These are phyloP conservation scores for Mus pahari DNA, from an alignment of 2,113 vertebrate genomes.

Conservation along the genomic window DNA sequence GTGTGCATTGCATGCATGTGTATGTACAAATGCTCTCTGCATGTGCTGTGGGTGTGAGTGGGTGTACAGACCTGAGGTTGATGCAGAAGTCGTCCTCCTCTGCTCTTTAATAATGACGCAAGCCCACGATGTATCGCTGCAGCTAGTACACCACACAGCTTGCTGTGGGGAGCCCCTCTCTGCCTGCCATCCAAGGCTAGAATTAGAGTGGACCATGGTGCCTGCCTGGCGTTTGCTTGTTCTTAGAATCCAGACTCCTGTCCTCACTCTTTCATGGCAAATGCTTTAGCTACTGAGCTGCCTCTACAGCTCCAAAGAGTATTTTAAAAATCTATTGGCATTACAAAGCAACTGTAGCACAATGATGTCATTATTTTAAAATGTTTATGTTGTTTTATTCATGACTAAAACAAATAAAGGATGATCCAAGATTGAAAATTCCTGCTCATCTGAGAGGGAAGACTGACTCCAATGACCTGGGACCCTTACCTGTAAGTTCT, in stretches of 20 bases:
- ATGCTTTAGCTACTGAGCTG: background rate
- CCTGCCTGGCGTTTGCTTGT: background rate
- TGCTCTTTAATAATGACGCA: background rate
- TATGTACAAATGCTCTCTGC: background rate
- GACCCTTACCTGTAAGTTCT: conserved; percentile 93
- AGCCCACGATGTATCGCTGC: no score
- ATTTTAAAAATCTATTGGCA: conserved; percentile 7
- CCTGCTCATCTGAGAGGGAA: conserved; percentile 90
- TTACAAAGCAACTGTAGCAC: conserved; percentile 19
- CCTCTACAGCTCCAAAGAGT: background rate
- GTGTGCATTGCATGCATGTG: background rate
- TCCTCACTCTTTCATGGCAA: no score
- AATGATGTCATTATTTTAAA: conserved; percentile 66
- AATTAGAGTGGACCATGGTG: background rate
- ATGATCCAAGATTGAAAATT: conserved; percentile 94
- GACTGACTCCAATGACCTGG: conserved; percentile 91
- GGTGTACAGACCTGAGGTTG: background rate
- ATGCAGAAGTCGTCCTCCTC: background rate
- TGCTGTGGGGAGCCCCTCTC: background rate
- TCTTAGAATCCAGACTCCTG: background rate
- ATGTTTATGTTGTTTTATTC: conserved; percentile 46
- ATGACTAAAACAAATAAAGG: conserved; percentile 86
- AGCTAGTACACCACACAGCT: background rate
- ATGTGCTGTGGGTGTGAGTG: fast-evolving
- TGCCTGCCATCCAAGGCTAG: background rate